Evolutionary conservation across 2,113 vertebrate species (phyloP), one percentile per base, ranked within the genome.

Genomic region (Gopherus evgoodei): DNA sequence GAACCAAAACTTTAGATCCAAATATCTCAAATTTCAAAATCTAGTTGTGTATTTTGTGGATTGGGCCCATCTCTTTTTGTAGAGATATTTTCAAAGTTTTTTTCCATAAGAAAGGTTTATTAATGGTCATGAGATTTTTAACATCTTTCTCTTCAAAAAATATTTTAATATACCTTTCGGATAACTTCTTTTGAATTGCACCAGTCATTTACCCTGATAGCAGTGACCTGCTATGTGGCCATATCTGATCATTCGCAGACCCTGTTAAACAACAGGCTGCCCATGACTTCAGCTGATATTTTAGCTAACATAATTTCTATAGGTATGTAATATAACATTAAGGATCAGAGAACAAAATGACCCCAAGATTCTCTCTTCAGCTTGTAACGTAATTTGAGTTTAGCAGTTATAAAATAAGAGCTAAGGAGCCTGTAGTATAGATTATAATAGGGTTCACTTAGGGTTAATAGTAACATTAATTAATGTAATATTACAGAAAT

Each of bases 281-380:
- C 79, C 87, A 97, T 97, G 90, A 96, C 95, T 97, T 97, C 95
- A 97, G 92, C 96, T 97, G 96, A 98, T 97, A 97, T 95, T 95
- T 97, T 96, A 96, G 94, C 87, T 97, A 97, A 97, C 93, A 79
- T 97, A 97, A 97, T 97, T 98, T 97, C 96, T 95, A 92, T 89
- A 97, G 95, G 95, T 97, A 97, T 96, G 95, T 96, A 97, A 97
- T 96, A 96, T 94, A 97, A 96, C 93, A 96, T 94, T 92, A 89
- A 86, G 93, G 97, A 96, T 96, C 93, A 93, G 88, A 95, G 97
- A 95, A 83, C 11, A 44, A 89, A 95, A 95, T 93, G 87, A 93
- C 78, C 93, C 92, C 84, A 94, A 96, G 89, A 95, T 89, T 96
- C 53, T 91, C 14, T 92, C 82, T 91, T 84, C 65, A 47, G 93